A percentile compares a stretch with the other conserved stretches of the same genome.
Conservation (phyloP, 2,888 invertebrate species). For the Tanypteryx hageni region DNA sequence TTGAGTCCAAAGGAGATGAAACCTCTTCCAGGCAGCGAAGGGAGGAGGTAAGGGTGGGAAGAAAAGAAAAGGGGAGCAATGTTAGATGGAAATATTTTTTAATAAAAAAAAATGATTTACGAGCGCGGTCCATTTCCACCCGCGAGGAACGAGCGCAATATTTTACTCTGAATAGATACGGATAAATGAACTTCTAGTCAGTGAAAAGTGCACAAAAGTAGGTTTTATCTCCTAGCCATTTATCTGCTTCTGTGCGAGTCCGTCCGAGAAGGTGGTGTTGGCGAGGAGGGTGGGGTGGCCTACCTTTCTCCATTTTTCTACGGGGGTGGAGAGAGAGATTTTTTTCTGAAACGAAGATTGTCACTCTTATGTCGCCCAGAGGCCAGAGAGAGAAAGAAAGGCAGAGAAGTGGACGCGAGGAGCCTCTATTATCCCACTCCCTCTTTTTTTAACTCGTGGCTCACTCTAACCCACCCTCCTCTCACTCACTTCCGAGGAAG, state of each 20-base stretch:
- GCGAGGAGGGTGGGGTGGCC: neutral
- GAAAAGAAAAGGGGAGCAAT: neutral
- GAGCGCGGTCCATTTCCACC: neutral
- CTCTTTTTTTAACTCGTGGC: neutral
- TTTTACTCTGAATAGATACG: constrained; percentile 47
- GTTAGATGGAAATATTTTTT: neutral
- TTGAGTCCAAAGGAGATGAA: neutral
- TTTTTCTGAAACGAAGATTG: constrained; percentile 13
- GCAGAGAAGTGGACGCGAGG: too few species aligned
- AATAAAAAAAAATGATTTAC: constrained; percentile 38
- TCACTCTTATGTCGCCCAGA: neutral
- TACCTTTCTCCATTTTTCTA: neutral
- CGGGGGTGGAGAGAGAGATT: neutral
- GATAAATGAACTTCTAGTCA: constrained; percentile 26
- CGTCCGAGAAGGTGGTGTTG: neutral
- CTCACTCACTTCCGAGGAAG: neutral
- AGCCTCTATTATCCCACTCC: too few species aligned
- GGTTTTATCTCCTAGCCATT: constrained; percentile 24
- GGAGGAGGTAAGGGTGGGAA: neutral
- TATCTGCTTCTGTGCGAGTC: constrained; percentile 8
- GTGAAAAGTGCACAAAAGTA: constrained; percentile 51
- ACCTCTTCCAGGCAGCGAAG: neutral
- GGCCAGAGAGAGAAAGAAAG: neutral
- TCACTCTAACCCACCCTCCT: neutral
- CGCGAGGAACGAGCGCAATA: neutral